Conservation (phyloP, 1,140 invertebrate species). For the Neotoxoptera formosana region DNA sequence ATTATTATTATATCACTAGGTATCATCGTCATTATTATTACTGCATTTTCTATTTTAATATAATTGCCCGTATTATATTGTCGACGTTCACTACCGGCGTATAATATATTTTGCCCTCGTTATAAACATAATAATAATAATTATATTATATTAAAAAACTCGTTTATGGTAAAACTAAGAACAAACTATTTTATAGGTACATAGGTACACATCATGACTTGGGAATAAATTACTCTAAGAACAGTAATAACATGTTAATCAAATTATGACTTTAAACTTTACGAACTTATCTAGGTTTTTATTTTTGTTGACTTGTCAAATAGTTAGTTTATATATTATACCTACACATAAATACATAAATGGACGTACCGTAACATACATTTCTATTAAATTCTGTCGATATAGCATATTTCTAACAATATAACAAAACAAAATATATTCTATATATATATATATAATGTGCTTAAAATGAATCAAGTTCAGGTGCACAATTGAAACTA, state of each 20-base stretch:
- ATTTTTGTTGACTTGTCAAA: not conserved
- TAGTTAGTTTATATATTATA: not conserved
- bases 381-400: slow-evolving; percentile 10
- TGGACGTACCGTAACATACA: not conserved
- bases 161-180: not conserved
- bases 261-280: slow-evolving; percentile 15
- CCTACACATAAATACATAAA: slow-evolving; percentile 8
- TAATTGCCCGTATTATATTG: not conserved
- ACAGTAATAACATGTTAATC: not conserved
- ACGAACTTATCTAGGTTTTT: not conserved
- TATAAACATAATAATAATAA: not conserved
- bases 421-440: not conserved
- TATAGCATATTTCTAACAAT: slow-evolving; percentile 7
- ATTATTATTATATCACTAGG: not conserved
- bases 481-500: slow-evolving; percentile 23
- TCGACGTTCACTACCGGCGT: not conserved
- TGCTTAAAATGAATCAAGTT: slow-evolving; percentile 33
- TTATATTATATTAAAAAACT: not conserved
- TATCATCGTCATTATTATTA: not conserved
- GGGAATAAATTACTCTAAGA: not conserved
- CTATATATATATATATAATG: not conserved
- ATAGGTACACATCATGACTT: not conserved
- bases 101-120: not conserved
- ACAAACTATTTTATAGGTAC: not conserved
- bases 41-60: not conserved